phyloP scores from a whole-genome alignment of 2,797 vertebrate species.

The Paedocypris micromegethes region DNA sequence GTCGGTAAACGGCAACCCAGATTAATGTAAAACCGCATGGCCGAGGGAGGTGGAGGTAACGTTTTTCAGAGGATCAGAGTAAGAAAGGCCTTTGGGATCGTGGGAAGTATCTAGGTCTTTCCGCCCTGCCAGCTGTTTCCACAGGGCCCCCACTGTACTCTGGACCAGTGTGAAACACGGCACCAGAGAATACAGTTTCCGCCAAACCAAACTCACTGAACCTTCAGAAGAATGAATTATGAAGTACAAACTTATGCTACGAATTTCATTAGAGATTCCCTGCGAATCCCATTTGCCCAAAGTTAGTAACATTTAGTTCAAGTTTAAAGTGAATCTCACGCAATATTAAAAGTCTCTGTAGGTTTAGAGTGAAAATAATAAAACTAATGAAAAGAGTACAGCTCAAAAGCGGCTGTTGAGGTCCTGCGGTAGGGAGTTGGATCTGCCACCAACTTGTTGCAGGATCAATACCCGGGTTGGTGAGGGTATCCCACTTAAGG shows the following conservation, averaged over 20 bases:
- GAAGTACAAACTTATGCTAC: not conserved
- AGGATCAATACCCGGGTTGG: no score
- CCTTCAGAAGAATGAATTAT: constrained; percentile 5
- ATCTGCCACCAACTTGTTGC: no score
- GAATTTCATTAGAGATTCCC: not conserved
- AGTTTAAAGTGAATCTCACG: no score
- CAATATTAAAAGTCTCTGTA: no score
- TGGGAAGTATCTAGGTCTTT: constrained; percentile 42
- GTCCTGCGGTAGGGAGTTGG: no score
- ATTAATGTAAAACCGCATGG: constrained; percentile 1
- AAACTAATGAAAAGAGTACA: no score
- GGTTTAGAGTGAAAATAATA: no score
- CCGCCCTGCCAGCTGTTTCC: constrained; percentile 39
- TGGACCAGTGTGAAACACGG: constrained; percentile 11
- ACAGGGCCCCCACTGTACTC: constrained; percentile 14
- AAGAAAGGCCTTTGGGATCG: constrained; percentile 15
- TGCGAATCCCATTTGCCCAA: not conserved
- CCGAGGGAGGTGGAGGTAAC: constrained; percentile 1
- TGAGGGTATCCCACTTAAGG: no score
- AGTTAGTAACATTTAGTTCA: not conserved
- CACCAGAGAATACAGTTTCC: constrained; percentile 10
- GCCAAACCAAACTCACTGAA: constrained; percentile 4
- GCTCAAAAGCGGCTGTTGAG: no score
- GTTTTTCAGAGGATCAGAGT: constrained; percentile 20
- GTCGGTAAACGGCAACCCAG: constrained; percentile 9